Conservation (phyloP, 2,113 vertebrate genomes). For the Rhinichthys klamathensis region DNA sequence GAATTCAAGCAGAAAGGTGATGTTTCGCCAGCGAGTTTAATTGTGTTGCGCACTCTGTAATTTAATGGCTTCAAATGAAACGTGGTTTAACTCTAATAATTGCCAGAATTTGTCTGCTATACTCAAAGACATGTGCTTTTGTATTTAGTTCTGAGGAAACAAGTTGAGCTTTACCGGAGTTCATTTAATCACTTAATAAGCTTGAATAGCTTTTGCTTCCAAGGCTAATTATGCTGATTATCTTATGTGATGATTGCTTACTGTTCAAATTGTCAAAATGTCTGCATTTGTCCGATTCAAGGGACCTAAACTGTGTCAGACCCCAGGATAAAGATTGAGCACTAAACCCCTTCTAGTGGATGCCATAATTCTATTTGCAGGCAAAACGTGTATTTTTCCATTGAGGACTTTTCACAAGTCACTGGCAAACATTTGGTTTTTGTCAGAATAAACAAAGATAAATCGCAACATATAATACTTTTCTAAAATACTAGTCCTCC, state of each 20-base stretch:
- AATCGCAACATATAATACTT: no score
- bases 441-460: no score
- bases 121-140: slow-evolving; percentile 64
- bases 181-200: slow-evolving; percentile 79
- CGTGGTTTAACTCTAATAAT: slow-evolving; percentile 70
- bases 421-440: no score
- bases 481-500: background rate
- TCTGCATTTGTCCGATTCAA: slow-evolving; percentile 20
- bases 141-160: slow-evolving; percentile 64
- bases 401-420: background rate
- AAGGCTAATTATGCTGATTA: slow-evolving; percentile 81
- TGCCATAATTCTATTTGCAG: background rate
- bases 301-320: slow-evolving; percentile 13
- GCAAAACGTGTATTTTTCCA: background rate
- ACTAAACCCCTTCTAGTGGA: background rate
- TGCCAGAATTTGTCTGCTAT: slow-evolving; percentile 62
- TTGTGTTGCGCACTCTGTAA: slow-evolving; percentile 67
- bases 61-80: slow-evolving; percentile 75
- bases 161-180: slow-evolving; percentile 78
- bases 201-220: slow-evolving; percentile 74
- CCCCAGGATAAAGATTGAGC: background rate
- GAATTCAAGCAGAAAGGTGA: slow-evolving; percentile 78
- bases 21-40: slow-evolving; percentile 70
- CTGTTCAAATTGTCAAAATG: slow-evolving; percentile 41
- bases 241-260: slow-evolving; percentile 72